Base-by-base conservation (phyloP, 2,113 vertebrate species). In the Pelvicachromis taeniatus region DNA sequence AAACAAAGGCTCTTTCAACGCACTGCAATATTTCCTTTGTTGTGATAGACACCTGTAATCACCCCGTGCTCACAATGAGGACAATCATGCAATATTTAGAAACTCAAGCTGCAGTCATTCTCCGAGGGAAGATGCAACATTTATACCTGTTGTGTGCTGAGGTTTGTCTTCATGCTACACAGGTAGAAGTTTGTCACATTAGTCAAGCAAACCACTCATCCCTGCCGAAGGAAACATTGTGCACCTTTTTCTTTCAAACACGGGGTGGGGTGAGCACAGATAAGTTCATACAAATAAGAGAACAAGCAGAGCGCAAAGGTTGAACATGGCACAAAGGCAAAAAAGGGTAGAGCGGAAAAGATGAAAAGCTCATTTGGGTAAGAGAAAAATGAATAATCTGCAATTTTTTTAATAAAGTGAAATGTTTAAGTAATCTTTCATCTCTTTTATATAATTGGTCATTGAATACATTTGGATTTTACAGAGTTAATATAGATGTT, bases 1-100 rank as follows among this genome's bases (percentile, higher is more conserved):
- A 87, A 91, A 93, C 89, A 94, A 94, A 94, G 87, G 19, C 82
- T 81, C 90, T 92, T 88, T 88, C 83, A 91, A 75, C 54, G 21
- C 50, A 23, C 42, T 29, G 75, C 53, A 42, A 85, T 61, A 80
- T 88, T 89, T 80, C 59, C 40, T 79, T 89, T 87, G 81, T 91
- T 82, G 52, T 85, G 83, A 83, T 35, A 80, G 79, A 85, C 88
- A 91, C 89, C 90, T 92, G 84, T 90, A 83, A 92, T 91, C 85
- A 88, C n/a, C 53, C 42, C 19, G 3, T 29, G 61, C 70, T 78
- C 75, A 80, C 78, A 23, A 59, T 17, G 79, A 90, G 85, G 82
- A 88, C 82, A 89, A 84, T 77, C 68, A 59, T 90, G 88, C 77
- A 91, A 91, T 87, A 92, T 92, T 92, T 83, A 88, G 86, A 86